A percentile compares a stretch with the other conserved stretches of the same genome.
These are phyloP conservation scores for Phylloscopus collybita DNA, from an alignment of 2,797 vertebrate genomes.

Conservation along the genomic window DNA sequence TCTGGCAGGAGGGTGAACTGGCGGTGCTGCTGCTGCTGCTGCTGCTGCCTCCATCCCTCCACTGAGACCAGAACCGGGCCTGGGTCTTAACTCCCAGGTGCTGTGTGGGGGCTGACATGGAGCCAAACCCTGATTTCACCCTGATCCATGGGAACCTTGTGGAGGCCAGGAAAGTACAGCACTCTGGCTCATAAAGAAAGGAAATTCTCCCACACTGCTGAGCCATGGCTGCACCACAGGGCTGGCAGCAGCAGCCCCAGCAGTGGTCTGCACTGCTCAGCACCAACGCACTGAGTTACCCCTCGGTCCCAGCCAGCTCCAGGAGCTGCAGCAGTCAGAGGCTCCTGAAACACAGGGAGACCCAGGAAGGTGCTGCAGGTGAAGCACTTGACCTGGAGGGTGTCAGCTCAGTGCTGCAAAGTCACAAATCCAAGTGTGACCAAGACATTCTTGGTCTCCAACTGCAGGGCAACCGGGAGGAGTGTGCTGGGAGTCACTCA, in stretches of 20 bases:
- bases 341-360: not conserved
- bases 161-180: not conserved
- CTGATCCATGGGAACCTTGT: accelerated
- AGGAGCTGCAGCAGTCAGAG: not conserved
- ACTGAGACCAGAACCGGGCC: accelerated
- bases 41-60: not conserved
- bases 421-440: not conserved
- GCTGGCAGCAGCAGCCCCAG: not conserved
- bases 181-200: accelerated
- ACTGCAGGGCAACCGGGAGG: accelerated
- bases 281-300: accelerated
- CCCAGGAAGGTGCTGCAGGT: not conserved
- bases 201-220: not conserved
- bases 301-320: not conserved
- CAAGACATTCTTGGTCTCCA: too few relatives aligned
- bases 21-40: not conserved
- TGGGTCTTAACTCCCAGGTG: accelerated
- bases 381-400: accelerated
- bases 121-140: not conserved
- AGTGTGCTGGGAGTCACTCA: accelerated
- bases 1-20: not conserved
- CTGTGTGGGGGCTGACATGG: accelerated
- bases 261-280: not conserved
- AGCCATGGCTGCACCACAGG: not conserved
- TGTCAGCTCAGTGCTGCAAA: not conserved